Percentiles rank a stretch among this genome's conserved stretches.
phyloP scores from a whole-genome alignment of 2,797 vertebrate genomes.

The Lepus townsendii region DNA sequence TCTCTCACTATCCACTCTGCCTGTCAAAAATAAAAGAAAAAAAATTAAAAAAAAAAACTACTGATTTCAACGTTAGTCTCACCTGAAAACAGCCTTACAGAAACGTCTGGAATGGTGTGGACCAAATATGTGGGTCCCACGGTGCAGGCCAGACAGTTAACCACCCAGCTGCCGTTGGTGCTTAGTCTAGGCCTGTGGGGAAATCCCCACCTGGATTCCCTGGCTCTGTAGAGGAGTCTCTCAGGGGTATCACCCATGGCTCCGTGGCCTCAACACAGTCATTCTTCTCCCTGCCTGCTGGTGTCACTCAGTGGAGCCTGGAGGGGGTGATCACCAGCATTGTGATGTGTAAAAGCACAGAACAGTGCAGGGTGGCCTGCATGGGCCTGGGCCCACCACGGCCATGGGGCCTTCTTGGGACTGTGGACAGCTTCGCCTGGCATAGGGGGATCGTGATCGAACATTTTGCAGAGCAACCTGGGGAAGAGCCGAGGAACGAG shows the following conservation, averaged over 20 bases:
- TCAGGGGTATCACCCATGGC: neutral
- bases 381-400: neutral
- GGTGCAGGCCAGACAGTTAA: neutral
- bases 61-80: neutral
- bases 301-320: neutral
- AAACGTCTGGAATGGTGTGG: neutral
- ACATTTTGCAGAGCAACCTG: neutral
- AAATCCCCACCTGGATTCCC: neutral
- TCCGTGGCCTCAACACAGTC: neutral
- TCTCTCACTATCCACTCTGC: no score
- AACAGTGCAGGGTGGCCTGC: constrained; percentile 44
- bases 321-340: constrained; percentile 34
- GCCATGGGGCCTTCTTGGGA: neutral
- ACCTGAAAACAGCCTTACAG: neutral
- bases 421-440: neutral
- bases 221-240: neutral
- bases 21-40: no score
- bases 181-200: neutral
- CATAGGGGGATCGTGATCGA: neutral
- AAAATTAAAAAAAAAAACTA: neutral
- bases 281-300: neutral
- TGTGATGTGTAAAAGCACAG: constrained; percentile 72
- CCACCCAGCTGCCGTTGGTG: neutral
- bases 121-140: neutral
- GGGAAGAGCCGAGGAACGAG: constrained; percentile 38